Conservation (phyloP, 2,113 vertebrate genomes). For the Monopterus albus region DNA sequence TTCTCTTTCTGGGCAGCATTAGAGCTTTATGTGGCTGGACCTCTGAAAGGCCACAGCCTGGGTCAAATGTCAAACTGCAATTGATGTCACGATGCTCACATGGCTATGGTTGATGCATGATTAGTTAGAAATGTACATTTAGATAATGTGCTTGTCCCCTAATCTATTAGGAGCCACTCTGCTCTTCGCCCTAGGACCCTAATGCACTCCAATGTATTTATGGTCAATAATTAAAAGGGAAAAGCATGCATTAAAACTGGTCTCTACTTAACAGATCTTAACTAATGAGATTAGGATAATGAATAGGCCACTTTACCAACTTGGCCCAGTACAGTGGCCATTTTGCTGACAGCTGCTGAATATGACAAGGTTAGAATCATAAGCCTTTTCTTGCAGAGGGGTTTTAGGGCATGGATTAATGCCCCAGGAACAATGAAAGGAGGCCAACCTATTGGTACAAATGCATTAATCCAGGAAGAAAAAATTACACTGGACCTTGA, state of each 20-base stretch:
- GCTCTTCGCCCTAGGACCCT: slow-evolving; percentile 72
- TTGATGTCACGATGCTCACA: slow-evolving; percentile 75
- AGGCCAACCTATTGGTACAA: slow-evolving; percentile 72
- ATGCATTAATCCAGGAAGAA: slow-evolving; percentile 69
- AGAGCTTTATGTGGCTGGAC: slow-evolving; percentile 40
- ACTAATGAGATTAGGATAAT: slow-evolving; percentile 88
- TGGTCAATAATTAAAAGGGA: slow-evolving; percentile 88
- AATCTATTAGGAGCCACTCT: slow-evolving; percentile 79
- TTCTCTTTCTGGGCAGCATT: slow-evolving; percentile 1
- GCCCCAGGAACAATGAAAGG: slow-evolving; percentile 53
- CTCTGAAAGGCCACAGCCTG: slow-evolving; percentile 54
- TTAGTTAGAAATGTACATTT: slow-evolving; percentile 85
- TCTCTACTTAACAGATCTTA: slow-evolving; percentile 88
- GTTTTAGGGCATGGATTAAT: slow-evolving; percentile 76
- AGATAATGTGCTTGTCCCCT: slow-evolving; percentile 83
- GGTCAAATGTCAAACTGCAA: slow-evolving; percentile 82
- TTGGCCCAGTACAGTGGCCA: slow-evolving; percentile 67
- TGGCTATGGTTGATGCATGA: slow-evolving; percentile 69
- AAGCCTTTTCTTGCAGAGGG: slow-evolving; percentile 73
- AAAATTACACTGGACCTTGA: slow-evolving; percentile 67
- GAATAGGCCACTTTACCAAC: slow-evolving; percentile 83
- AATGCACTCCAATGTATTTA: slow-evolving; percentile 87
- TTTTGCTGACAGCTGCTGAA: slow-evolving; percentile 83
- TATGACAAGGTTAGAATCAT: slow-evolving; percentile 86
- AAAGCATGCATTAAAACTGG: slow-evolving; percentile 86